Conservation (phyloP, 2,888 invertebrate genomes). For the Dryocosmus kuriphilus region DNA sequence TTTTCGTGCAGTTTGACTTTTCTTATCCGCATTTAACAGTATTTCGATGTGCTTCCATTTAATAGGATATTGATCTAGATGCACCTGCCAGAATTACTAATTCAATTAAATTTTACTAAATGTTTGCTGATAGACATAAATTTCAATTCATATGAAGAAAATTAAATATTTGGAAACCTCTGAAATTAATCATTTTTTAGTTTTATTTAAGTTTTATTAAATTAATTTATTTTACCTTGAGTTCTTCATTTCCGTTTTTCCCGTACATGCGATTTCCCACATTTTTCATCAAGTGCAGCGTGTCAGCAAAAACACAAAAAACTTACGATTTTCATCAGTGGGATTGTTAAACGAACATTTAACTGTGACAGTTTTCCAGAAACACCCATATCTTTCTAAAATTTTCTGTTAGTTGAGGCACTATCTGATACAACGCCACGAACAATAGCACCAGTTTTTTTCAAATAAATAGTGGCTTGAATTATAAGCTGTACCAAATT, state of each 20-base stretch:
- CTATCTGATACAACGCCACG: too few relatives aligned
- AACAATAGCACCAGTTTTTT: too few relatives aligned
- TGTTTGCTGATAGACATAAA: neutral
- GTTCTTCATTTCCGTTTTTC: neutral
- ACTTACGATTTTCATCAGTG: too few relatives aligned
- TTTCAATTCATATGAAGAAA: neutral
- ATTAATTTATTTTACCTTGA: neutral
- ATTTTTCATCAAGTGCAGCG: neutral
- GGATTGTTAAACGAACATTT: neutral
- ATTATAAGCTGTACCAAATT: too few relatives aligned
- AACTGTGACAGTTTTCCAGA: neutral
- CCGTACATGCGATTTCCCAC: neutral
- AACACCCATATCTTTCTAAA: neutral
- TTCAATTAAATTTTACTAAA: neutral
- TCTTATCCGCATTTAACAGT: neutral
- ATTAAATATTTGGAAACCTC: too few relatives aligned
- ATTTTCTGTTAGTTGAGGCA: too few relatives aligned
- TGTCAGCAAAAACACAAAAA: too few relatives aligned
- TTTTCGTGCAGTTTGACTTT: too few relatives aligned
- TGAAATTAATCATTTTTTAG: too few relatives aligned
- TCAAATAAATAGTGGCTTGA: too few relatives aligned
- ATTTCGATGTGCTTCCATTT: neutral
- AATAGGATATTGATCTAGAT: neutral
- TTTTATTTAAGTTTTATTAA: neutral
- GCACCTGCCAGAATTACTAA: neutral